Conservation (phyloP, 2,888 invertebrate genomes). For the Malthinus flaveolus region DNA sequence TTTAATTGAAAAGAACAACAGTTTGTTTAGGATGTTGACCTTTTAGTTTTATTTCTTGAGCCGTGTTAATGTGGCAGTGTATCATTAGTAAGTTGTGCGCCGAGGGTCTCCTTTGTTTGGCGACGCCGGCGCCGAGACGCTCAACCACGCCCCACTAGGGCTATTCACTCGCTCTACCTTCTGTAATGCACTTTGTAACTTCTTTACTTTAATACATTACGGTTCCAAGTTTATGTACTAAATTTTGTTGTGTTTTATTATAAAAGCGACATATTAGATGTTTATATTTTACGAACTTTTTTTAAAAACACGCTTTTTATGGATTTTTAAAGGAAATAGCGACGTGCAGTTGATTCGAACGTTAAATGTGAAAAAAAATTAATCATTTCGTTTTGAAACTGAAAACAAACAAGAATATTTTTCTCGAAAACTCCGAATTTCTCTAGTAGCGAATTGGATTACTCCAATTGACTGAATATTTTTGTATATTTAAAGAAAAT, state of each 20-base stretch:
- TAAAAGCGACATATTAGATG: not conserved
- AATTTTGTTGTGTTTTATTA: not conserved
- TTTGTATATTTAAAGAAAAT: not conserved
- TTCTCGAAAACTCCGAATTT: constrained; percentile 2
- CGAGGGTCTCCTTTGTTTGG: constrained; percentile 32
- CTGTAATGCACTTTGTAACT: constrained; percentile 15
- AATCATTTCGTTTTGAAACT: constrained; percentile 6
- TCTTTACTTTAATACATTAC: constrained; percentile 8
- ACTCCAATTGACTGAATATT: constrained; percentile 5
- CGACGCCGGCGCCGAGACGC: constrained; percentile 38
- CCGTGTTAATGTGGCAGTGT: constrained; percentile 23
- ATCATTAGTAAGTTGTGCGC: constrained; percentile 33
- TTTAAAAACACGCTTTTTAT: not conserved
- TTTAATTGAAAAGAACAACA: constrained; percentile 7
- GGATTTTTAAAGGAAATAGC: not conserved
- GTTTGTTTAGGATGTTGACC: constrained; percentile 24
- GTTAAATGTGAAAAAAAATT: not conserved
- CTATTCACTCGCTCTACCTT: constrained; percentile 15
- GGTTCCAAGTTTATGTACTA: not conserved
- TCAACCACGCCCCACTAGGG: constrained; percentile 33
- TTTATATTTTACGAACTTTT: not conserved
- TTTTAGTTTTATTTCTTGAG: constrained; percentile 21
- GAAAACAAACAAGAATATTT: constrained; percentile 11
- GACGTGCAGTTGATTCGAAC: not conserved
- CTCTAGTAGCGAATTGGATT: not conserved